A percentile compares a stretch with the other conserved stretches of the same genome.
Evolutionary conservation across 2,113 vertebrate species (phyloP).

Genomic region (Cottus gobio): DNA sequence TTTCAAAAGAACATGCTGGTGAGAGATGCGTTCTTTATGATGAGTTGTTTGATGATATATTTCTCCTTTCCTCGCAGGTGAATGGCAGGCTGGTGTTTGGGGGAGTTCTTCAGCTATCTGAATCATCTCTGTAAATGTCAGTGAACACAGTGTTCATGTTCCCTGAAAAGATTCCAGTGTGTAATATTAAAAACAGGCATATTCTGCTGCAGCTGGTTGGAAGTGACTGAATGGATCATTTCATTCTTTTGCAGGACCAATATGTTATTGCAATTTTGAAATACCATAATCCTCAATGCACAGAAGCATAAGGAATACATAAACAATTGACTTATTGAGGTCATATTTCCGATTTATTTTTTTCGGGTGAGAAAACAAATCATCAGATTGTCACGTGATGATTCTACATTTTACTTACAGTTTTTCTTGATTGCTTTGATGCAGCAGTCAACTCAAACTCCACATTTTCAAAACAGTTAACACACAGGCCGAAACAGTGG

Average conservation of each 20-base stretch:
- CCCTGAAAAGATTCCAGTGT: not conserved
- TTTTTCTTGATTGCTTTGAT: too few relatives aligned
- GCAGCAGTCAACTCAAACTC: too few relatives aligned
- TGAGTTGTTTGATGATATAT: not conserved
- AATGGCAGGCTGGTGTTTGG: not conserved
- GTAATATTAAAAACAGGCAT: not conserved
- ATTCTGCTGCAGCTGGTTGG: not conserved
- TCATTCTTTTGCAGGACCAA: not conserved
- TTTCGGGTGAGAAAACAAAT: not conserved
- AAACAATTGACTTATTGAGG: not conserved
- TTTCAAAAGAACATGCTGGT: not conserved
- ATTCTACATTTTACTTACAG: not conserved
- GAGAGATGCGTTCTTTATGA: not conserved
- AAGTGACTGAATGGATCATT: not conserved
- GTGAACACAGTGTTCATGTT: not conserved
- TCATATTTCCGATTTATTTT: not conserved
- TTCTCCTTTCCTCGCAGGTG: not conserved
- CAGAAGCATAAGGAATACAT: not conserved
- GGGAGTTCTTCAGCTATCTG: not conserved
- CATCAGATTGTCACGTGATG: not conserved
- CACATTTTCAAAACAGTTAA: too few relatives aligned
- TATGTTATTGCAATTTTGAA: not conserved
- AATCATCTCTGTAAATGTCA: conserved; percentile 15
- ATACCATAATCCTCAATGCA: not conserved
- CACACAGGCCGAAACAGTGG: too few relatives aligned